A percentile compares a stretch with the other conserved stretches of the same genome.
These are phyloP conservation scores for Drosophila mimetica DNA, from an alignment of 2,888 invertebrate species.

Conservation along the genomic window DNA sequence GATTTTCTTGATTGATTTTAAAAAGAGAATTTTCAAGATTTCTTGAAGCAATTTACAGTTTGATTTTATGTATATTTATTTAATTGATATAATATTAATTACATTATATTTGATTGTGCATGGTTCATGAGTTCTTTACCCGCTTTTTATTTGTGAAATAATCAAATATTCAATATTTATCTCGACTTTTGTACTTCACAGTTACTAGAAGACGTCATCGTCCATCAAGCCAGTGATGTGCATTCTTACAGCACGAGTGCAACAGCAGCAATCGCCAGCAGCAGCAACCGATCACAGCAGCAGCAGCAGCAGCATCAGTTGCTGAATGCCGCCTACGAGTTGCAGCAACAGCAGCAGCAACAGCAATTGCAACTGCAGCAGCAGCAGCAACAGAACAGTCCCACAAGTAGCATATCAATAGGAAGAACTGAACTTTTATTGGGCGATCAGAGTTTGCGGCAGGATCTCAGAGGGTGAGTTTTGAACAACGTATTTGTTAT, in stretches of 20 bases:
- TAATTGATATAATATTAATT: neutral
- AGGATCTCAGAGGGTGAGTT: slow-evolving; percentile 82
- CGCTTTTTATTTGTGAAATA: no score
- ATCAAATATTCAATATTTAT: no score
- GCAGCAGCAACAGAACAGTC: slow-evolving; percentile 78
- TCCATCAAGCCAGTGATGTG: slow-evolving; percentile 75
- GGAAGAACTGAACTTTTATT: slow-evolving; percentile 84
- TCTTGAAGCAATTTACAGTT: no score
- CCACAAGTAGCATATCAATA: slow-evolving; percentile 85
- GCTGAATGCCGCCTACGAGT: slow-evolving; percentile 51
- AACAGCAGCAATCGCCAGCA: slow-evolving; percentile 60
- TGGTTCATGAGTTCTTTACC: no score
- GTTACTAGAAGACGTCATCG: slow-evolving; percentile 82
- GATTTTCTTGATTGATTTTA: no score
- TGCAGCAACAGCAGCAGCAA: slow-evolving; percentile 55
- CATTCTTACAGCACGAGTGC: slow-evolving; percentile 46
- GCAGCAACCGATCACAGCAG: slow-evolving; percentile 37
- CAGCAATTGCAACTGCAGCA: slow-evolving; percentile 48
- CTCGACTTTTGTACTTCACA: no score
- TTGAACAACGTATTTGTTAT: no score
- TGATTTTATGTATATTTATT: neutral
- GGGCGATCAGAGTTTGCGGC: slow-evolving; percentile 83
- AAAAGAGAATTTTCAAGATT: no score
- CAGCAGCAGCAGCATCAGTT: slow-evolving; percentile 56
- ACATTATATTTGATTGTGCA: no score